Base-by-base conservation (phyloP, 1,140 invertebrate species). In the Myzus persicae region DNA sequence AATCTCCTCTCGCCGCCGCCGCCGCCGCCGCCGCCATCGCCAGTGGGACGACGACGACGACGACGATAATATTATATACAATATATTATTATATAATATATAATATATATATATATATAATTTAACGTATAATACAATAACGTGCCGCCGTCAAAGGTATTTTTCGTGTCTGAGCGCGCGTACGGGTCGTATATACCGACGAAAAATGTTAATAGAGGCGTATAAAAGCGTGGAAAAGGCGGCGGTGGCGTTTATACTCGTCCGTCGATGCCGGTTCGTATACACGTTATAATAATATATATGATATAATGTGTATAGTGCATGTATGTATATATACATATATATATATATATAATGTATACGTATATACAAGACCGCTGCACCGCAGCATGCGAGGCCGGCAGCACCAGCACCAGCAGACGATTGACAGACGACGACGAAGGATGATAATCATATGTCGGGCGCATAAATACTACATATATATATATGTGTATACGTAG, bases 161-260 rank as follows among this genome's bases (percentile, higher is more conserved):
- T 90, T 90, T 90, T 90, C 89, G 89, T 51, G 81, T 48, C 76
- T 44, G 67, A 46, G 59, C n/a, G 22, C n/a, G n/a, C 44, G 91
- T 48, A 48, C n/a, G 91, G 59, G 59, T 76, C 59, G 59, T 76
- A 18, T 48, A 38, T 48, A 40, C 46, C 81, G n/a, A 82, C 91
- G 91, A 92, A 92, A 92, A 92, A 92, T 92, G 91, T 92, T 92
- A 92, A 92, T 82, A 92, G 91, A 92, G 67, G 91, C 91, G 67
- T 81, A 92, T 67, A 76, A 76, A 81, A 92, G 44, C 48, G 46
- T 46, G 59, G 67, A 46, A 81, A 93, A 42, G 76, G 76, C 91
- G 48, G 44, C 67, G 36, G 81, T 51, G 67, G 91, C 91, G 67
- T 81, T 59, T 91, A 91, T 76, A 81, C 76, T 54, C 88, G n/a